These are phyloP conservation scores for Caenorhabditis sp. DNA, from an alignment of 2,888 invertebrate genomes.

Conservation along the genomic window DNA sequence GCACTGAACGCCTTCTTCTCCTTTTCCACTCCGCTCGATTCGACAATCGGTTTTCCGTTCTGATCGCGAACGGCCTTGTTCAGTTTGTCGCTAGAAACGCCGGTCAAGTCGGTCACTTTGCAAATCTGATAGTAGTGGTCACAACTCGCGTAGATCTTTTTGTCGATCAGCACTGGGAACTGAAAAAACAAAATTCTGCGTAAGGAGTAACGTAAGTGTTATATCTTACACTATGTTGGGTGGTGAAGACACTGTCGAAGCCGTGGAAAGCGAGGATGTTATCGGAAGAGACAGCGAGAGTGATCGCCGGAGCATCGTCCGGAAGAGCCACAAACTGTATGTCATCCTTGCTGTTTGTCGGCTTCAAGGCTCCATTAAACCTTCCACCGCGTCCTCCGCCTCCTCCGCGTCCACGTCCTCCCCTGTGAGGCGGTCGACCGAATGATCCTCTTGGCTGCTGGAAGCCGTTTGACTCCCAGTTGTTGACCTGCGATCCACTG, in stretches of 20 bases:
- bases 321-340: slow-evolving; percentile 26
- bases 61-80: slow-evolving; percentile 51
- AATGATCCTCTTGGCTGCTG: background rate
- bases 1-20: slow-evolving; percentile 21
- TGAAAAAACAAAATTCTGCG: slow-evolving; percentile 11
- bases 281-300: slow-evolving; percentile 43
- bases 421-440: background rate
- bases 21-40: background rate
- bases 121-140: slow-evolving; percentile 69
- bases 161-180: slow-evolving; percentile 65
- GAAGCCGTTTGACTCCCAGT: slow-evolving; percentile 1
- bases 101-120: slow-evolving; percentile 60
- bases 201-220: background rate
- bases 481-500: slow-evolving; percentile 7
- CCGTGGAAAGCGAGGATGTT: slow-evolving; percentile 66
- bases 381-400: slow-evolving; percentile 20
- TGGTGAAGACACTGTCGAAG: slow-evolving; percentile 62
- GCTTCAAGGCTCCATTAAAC: slow-evolving; percentile 16
- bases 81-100: slow-evolving; percentile 40
- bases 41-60: slow-evolving; percentile 37
- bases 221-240: slow-evolving; percentile 59
- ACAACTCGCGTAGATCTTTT: slow-evolving; percentile 60
- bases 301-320: slow-evolving; percentile 35
- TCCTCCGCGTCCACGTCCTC: slow-evolving; percentile 4
- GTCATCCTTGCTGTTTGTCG: slow-evolving; percentile 44